Conservation (phyloP, 2,797 vertebrate species). For the Typhlichthys eigenmanni region DNA sequence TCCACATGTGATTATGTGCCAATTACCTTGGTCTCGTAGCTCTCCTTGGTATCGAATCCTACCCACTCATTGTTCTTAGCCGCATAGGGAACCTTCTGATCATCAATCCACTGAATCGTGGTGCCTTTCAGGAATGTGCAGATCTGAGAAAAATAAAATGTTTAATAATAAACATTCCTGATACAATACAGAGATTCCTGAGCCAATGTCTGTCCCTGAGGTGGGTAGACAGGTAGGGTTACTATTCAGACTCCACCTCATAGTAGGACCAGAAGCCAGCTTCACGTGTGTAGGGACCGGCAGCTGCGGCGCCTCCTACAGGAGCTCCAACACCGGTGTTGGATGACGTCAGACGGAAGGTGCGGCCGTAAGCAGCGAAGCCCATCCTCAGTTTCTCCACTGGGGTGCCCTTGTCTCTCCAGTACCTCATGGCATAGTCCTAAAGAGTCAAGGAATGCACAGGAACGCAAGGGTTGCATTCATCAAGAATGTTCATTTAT, state of each 20-base stretch:
- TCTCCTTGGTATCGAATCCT: slow-evolving; percentile 83
- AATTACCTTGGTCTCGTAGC: slow-evolving; percentile 81
- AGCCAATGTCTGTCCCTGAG: neutral
- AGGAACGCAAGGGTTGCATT: neutral
- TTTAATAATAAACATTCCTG: neutral
- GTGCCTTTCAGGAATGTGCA: slow-evolving; percentile 73
- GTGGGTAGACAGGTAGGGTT: neutral
- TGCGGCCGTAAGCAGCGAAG: slow-evolving; percentile 81
- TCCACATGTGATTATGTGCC: neutral
- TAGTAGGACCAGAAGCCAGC: slow-evolving; percentile 85
- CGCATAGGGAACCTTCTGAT: slow-evolving; percentile 85
- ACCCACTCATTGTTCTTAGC: slow-evolving; percentile 81
- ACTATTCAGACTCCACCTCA: slow-evolving; percentile 67
- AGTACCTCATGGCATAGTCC: slow-evolving; percentile 82
- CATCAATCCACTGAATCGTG: slow-evolving; percentile 74
- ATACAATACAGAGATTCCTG: neutral
- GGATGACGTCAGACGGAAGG: slow-evolving; percentile 71
- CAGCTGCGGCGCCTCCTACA: slow-evolving; percentile 73
- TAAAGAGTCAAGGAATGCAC: slow-evolving; percentile 29
- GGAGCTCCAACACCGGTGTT: slow-evolving; percentile 66
- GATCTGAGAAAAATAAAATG: slow-evolving; percentile 65
- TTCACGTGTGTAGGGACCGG: slow-evolving; percentile 80
- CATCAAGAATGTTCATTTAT: too few relatives aligned
- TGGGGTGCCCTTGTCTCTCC: slow-evolving; percentile 79
- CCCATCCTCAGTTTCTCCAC: slow-evolving; percentile 84